These are phyloP conservation scores for Drosophila merina DNA, from an alignment of 2,888 invertebrate genomes.

Conservation along the genomic window DNA sequence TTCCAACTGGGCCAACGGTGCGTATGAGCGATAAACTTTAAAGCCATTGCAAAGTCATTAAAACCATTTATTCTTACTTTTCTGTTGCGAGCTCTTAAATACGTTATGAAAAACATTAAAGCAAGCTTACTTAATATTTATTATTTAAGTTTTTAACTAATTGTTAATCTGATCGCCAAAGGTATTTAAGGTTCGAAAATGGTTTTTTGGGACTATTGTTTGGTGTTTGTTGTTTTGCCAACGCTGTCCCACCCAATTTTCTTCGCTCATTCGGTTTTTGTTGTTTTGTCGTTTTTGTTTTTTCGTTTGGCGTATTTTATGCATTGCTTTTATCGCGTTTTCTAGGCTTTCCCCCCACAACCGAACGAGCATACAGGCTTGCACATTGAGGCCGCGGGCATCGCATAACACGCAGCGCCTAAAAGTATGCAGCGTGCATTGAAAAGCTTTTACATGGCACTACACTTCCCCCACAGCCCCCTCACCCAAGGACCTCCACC, in stretches of 20 bases:
- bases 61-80: constrained; percentile 12
- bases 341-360: constrained; percentile 52
- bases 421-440: constrained; percentile 78
- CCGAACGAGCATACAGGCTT: neutral
- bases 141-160: neutral
- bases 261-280: constrained; percentile 21
- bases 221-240: constrained; percentile 17
- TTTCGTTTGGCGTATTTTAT: constrained; percentile 58
- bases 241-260: constrained; percentile 30
- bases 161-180: neutral
- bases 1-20: neutral
- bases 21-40: constrained; percentile 24
- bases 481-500: too few species aligned
- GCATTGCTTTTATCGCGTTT: constrained; percentile 78
- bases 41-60: constrained; percentile 5
- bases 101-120: neutral
- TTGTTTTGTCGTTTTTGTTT: constrained; percentile 12
- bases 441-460: constrained; percentile 76
- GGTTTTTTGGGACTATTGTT: constrained; percentile 10
- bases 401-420: constrained; percentile 59
- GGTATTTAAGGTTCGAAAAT: constrained; percentile 19
- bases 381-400: constrained; percentile 16
- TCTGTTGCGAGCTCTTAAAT: neutral
- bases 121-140: neutral
- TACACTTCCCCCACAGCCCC: constrained; percentile 39